Conservation (phyloP, 2,888 invertebrate species). For the Campoplex nolae region DNA sequence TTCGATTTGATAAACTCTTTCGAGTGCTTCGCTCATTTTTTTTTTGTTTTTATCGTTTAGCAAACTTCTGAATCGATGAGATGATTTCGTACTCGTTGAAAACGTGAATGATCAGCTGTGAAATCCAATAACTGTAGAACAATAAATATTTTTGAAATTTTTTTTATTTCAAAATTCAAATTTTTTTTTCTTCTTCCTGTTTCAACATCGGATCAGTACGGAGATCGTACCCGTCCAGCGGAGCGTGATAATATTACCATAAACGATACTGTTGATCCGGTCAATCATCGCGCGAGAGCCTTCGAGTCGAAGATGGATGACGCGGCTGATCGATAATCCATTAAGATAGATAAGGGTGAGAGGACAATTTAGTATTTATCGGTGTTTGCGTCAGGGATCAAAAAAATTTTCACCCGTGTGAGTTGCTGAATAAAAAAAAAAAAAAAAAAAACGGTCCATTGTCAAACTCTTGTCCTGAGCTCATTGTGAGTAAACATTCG, state of each 20-base stretch:
- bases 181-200: neutral
- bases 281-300: conserved; percentile 6
- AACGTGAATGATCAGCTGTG: neutral
- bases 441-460: conserved; percentile 14
- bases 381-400: conserved; percentile 60
- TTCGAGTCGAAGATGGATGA: conserved; percentile 68
- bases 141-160: neutral
- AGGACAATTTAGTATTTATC: conserved; percentile 38
- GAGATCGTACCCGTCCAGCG: neutral
- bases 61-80: neutral
- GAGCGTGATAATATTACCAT: conserved; percentile 1
- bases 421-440: neutral
- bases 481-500: conserved; percentile 61
- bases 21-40: neutral
- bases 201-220: neutral
- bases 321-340: conserved; percentile 76
- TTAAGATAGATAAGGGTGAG: conserved; percentile 77
- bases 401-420: conserved; percentile 29
- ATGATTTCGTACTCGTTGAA: neutral
- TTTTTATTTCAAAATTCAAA: neutral
- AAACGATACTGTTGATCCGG: conserved; percentile 20
- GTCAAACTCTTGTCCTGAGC: conserved; percentile 42
- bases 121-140: neutral
- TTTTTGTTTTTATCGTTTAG: neutral
- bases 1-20: conserved; percentile 2